A percentile compares a stretch with the other conserved stretches of the same genome.
phyloP scores from a whole-genome alignment of 2,888 invertebrate species.

The Cheilosia vernalis region DNA sequence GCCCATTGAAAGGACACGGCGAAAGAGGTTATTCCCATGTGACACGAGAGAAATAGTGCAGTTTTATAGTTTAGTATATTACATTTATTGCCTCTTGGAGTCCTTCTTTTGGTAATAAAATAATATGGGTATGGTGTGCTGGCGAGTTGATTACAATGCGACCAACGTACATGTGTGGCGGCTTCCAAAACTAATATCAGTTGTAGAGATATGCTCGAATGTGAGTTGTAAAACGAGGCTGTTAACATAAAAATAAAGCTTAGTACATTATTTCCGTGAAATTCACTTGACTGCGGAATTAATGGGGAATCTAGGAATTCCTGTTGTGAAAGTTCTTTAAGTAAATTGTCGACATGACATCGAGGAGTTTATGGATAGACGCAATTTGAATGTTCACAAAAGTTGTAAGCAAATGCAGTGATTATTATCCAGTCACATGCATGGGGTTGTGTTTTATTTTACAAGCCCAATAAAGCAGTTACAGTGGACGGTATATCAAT shows the following conservation, averaged over 20 bases:
- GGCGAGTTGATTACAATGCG: slow-evolving; percentile 12
- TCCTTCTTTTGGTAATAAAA: slow-evolving; percentile 65
- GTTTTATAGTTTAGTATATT: slow-evolving; percentile 60
- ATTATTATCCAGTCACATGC: slow-evolving; percentile 31
- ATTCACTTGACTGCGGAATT: slow-evolving; percentile 50
- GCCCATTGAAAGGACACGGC: slow-evolving; percentile 27
- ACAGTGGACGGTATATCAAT: background rate
- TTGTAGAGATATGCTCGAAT: background rate
- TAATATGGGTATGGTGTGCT: slow-evolving; percentile 34
- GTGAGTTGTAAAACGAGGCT: slow-evolving; percentile 53
- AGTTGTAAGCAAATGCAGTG: slow-evolving; percentile 10
- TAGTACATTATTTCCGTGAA: slow-evolving; percentile 59
- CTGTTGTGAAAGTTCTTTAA: slow-evolving; percentile 3
- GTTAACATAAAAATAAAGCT: slow-evolving; percentile 67
- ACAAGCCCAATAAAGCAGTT: background rate
- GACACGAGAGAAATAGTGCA: slow-evolving; percentile 55
- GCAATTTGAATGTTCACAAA: slow-evolving; percentile 8
- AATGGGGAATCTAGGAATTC: slow-evolving; percentile 41
- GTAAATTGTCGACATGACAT: slow-evolving; percentile 19
- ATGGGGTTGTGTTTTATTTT: background rate
- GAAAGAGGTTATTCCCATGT: slow-evolving; percentile 59
- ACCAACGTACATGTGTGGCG: slow-evolving; percentile 14
- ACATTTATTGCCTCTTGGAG: slow-evolving; percentile 57
- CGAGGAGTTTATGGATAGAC: slow-evolving; percentile 18
- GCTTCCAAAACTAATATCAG: slow-evolving; percentile 37